Base-by-base conservation (phyloP, 2,888 invertebrate genomes). In the Eupeodes luniger region DNA sequence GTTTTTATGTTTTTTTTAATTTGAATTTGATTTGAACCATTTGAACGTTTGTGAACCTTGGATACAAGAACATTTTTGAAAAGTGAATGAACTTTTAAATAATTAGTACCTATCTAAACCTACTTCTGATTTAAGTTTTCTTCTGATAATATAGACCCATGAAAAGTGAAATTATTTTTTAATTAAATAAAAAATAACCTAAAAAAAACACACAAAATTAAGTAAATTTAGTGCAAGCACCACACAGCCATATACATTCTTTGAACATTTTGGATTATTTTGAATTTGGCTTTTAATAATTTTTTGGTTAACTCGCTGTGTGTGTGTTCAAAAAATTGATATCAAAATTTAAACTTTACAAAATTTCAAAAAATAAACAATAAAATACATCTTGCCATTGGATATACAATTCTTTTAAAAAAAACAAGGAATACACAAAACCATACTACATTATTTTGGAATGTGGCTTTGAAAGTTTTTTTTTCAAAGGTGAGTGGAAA, bases 191-290 rank as follows among this genome's bases (percentile, higher is more conserved):
- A 69, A 27, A 78, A 77, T 51, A 57, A 72, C 3, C 34, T 47
- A 7, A 36, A 7, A 5, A 7, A 5, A 27, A 27, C 0, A 59
- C 40, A 47, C 44, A 62, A 78, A 72, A 77, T 72, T 14, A 70
- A 79, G 67, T 88, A 85, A 81, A 66, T 62, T 40, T 81, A 88
- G 81, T 85, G 81, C 57, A 76, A 78, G 81, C 88, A 70, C 81
- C 88, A 88, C 88, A 88, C 88, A 85, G 88, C 87, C 66, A 40
- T 19, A 64, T 51, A 19, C 44, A 57, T 66, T 51, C 44, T 47
- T 51, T 55, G 77, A 79, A 78, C 57, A 51, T 72, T 74, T 69
- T 55, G 34, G 27, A 64, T 80, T 40, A 10, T 57, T 64, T 51
- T 64, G 51, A 14, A 69, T 86, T 88, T 51, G 85, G 84, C 84